Evolutionary conservation across 2,797 vertebrate genomes (phyloP).

Genomic region (Vireo griseus): DNA sequence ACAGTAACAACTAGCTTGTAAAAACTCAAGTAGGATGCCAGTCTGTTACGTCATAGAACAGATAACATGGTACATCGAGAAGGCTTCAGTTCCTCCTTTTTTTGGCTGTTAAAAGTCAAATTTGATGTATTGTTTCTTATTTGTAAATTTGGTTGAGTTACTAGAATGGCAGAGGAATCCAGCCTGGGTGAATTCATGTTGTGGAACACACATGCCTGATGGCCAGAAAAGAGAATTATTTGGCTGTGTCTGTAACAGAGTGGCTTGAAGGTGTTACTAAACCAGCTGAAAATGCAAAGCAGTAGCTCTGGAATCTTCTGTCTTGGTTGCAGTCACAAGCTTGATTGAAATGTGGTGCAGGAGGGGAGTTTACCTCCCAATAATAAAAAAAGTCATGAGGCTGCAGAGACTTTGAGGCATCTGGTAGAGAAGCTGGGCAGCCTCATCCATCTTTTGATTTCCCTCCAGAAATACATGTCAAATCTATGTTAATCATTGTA

Average conservation of each 20-base stretch:
- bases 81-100: neutral
- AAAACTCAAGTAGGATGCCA: neutral
- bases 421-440: neutral
- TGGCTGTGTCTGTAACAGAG: accelerated
- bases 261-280: neutral
- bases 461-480: neutral
- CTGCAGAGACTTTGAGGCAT: neutral
- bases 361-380: neutral
- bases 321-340: neutral
- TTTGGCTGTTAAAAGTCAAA: neutral
- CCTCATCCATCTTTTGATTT: neutral
- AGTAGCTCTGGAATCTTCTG: neutral
- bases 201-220: neutral
- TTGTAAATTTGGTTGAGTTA: neutral
- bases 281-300: neutral
- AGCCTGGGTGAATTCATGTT: neutral
- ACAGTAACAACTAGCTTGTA: neutral
- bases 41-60: accelerated
- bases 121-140: neutral
- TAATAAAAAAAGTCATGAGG: neutral
- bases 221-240: neutral
- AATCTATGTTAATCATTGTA: neutral
- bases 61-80: accelerated
- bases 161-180: neutral
- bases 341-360: neutral